Evolutionary conservation across 2,888 invertebrate genomes (phyloP).

Genomic region (Andrena minutula): DNA sequence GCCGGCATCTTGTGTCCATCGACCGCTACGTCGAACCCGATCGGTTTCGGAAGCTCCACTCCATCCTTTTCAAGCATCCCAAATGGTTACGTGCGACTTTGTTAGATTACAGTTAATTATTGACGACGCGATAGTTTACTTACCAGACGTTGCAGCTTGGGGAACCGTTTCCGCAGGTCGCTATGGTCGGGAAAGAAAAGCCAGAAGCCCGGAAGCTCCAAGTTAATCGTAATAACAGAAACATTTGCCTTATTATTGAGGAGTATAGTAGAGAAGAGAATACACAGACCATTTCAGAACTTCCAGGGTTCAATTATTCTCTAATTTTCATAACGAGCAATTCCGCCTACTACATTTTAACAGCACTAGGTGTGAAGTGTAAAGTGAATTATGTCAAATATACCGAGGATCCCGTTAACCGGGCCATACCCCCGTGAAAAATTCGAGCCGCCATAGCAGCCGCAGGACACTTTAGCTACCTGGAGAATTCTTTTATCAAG

Average conservation of each 20-base stretch:
- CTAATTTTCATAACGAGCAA: constrained; percentile 16
- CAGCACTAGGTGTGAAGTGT: background rate
- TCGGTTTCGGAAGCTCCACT: constrained; percentile 92
- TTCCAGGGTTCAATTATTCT: constrained; percentile 22
- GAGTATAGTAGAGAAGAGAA: constrained; percentile 18
- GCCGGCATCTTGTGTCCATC: constrained; percentile 88
- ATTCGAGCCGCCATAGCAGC: constrained; percentile 10
- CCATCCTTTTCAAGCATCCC: constrained; percentile 89
- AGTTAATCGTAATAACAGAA: constrained; percentile 75
- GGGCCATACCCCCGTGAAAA: constrained; percentile 5
- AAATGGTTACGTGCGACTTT: background rate
- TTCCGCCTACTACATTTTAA: constrained; percentile 19
- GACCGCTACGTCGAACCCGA: constrained; percentile 94
- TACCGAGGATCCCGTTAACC: constrained; percentile 15
- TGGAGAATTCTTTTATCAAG: constrained; percentile 32
- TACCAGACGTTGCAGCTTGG: constrained; percentile 94
- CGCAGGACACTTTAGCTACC: constrained; percentile 14
- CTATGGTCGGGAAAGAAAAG: constrained; percentile 90
- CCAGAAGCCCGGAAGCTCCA: constrained; percentile 80
- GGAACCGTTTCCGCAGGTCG: constrained; percentile 95
- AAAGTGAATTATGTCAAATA: constrained; percentile 15
- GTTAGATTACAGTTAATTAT: background rate
- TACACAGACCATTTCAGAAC: constrained; percentile 26
- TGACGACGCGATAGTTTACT: constrained; percentile 84
- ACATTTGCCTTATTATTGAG: constrained; percentile 61